A percentile compares a stretch with the other conserved stretches of the same genome.
Evolutionary conservation across 1,140 invertebrate genomes (phyloP).

Genomic region (Drosophila suzukii): DNA sequence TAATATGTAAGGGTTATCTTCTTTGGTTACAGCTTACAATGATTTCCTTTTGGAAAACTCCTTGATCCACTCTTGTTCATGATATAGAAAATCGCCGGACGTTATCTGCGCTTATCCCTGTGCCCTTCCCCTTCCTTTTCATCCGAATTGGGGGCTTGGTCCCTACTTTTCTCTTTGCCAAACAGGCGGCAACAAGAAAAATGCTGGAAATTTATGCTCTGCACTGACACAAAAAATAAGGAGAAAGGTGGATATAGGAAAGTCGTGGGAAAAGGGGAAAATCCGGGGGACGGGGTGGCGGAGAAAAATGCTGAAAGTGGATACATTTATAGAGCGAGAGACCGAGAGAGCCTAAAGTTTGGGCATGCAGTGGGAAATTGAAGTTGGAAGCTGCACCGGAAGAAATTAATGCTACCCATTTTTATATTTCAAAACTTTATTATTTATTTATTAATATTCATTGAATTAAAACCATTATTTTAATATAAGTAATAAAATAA

Average conservation of each 20-base stretch:
- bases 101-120: constrained; percentile 61
- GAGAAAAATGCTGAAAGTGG: constrained; percentile 67
- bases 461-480: no score
- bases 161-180: constrained; percentile 19
- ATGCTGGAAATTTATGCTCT: constrained; percentile 76
- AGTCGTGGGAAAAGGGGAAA: not conserved
- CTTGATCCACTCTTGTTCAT: constrained; percentile 26
- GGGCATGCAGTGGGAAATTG: constrained; percentile 32
- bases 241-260: constrained; percentile 29
- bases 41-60: not conserved
- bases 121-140: not conserved
- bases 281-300: no score
- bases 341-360: constrained; percentile 25
- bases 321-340: constrained; percentile 59
- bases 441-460: no score
- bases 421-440: no score
- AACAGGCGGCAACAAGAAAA: constrained; percentile 63
- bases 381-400: constrained; percentile 20
- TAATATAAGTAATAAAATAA: no score
- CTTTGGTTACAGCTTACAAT: no score
- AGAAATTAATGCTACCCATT: not conserved
- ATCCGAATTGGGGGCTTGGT: constrained; percentile 13
- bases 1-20: no score
- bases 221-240: constrained; percentile 42
- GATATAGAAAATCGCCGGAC: constrained; percentile 61